phyloP scores from a whole-genome alignment of 2,797 vertebrate species.

The Mormyrus hasselquistii region DNA sequence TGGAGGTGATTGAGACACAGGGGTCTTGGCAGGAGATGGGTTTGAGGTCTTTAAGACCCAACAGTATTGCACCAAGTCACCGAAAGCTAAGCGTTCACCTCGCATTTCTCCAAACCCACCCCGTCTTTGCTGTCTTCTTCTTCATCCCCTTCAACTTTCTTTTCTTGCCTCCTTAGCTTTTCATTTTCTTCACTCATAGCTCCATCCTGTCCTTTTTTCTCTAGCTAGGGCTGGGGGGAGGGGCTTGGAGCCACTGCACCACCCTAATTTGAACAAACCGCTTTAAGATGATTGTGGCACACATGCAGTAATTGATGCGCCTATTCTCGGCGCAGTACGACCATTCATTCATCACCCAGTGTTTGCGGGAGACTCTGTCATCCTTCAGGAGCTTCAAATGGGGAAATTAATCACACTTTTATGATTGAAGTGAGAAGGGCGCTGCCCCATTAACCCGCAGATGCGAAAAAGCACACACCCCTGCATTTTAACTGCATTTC shows the following conservation, averaged over 20 bases:
- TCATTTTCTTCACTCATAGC: neutral
- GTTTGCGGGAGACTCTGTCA: conserved; percentile 32
- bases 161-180: conserved; percentile 8
- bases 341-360: conserved; percentile 37
- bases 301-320: conserved; percentile 33
- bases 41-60: conserved; percentile 12
- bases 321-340: conserved; percentile 26
- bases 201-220: neutral
- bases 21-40: neutral
- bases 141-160: neutral
- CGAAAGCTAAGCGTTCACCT: neutral
- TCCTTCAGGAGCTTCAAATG: conserved; percentile 38
- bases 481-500: neutral
- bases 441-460: neutral
- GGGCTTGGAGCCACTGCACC: conserved; percentile 29
- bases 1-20: conserved; percentile 29
- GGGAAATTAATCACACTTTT: conserved; percentile 36
- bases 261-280: conserved; percentile 33
- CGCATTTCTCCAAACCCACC: neutral
- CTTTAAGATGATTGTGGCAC: conserved; percentile 34
- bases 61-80: neutral
- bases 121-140: neutral
- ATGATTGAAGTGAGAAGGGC: conserved; percentile 31
- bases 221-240: neutral
- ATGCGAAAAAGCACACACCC: neutral